Evolutionary conservation across 2,113 vertebrate genomes (phyloP), one percentile per base, ranked within the genome.

Genomic region (Balaeniceps rex): DNA sequence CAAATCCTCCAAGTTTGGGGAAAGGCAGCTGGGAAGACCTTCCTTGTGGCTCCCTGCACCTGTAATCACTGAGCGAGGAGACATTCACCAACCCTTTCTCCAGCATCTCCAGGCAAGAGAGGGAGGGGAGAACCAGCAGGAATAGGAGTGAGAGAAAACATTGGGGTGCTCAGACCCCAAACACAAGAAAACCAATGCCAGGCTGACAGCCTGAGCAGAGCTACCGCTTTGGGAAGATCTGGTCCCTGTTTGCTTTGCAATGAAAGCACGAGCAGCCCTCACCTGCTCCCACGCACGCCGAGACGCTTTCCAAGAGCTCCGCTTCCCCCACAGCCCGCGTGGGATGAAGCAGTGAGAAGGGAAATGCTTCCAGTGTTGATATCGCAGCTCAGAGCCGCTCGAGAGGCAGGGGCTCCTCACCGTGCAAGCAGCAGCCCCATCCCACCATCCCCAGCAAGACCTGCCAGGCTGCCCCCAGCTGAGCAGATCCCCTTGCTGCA

Each of bases 301-400:
- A 95, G 38, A 91, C 34, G 54, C 51, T 91, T 93, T 93, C 93
- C 78, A 93, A 93, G 87, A 93, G 84, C 54, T 95, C 63, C 80
- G 58, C 91, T 95, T 95, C 91, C 78, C 89, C 74, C 86, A 57
- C 74, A 87, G 84, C 49, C 71, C 4, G 0, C 0, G 58, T 95
- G 44, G 85, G 78, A 94, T 54, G 75, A 42, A 94, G 75, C 40
- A 26, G 42, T 4, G 38, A 83, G 74, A 83, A 77, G 46, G 54
- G 51, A 94, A 93, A 63, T 7, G 66, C 49, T 94, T 89, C 70
- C n/a, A 74, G 66, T 38, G 11, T 29, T 52, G 46, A 29, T 33
- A 33, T 14, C 2, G 12, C 33, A 36, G 84, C 75, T 72, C 13
- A 3, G 26, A 76, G 44, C 46, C 55, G 38, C 66, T 92, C 0